phyloP scores from a whole-genome alignment of 2,797 vertebrate species.

The Tauraco hartlaubi region DNA sequence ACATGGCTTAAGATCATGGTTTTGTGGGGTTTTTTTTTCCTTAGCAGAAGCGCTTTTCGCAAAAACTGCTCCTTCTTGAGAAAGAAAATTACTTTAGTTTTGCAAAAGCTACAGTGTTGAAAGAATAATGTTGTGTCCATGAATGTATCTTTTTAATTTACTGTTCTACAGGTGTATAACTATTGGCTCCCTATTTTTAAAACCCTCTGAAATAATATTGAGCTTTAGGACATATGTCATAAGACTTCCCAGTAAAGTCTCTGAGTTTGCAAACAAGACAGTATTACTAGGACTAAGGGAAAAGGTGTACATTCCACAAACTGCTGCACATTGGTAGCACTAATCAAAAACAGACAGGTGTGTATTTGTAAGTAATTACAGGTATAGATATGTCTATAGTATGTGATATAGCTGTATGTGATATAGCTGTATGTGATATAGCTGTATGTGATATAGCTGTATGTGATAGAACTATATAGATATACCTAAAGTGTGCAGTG shows the following conservation, averaged over 20 bases:
- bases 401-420: no score
- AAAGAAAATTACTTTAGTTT: not conserved
- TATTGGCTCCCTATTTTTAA: not conserved
- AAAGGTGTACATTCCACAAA: rapidly evolving
- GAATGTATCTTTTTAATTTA: not conserved
- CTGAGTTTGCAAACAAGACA: not conserved
- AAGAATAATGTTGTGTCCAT: not conserved
- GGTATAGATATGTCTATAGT: rapidly evolving
- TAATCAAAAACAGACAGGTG: not conserved
- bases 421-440: rapidly evolving
- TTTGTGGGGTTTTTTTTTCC: not conserved
- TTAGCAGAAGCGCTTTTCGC: not conserved
- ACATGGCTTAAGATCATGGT: not conserved
- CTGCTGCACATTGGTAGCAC: not conserved
- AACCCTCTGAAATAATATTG: not conserved
- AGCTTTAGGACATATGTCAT: not conserved
- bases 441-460: rapidly evolving
- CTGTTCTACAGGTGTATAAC: not conserved
- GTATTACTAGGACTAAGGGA: not conserved
- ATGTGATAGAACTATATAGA: rapidly evolving
- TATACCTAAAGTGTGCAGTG: rapidly evolving
- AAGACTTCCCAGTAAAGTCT: not conserved
- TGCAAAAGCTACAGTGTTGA: not conserved
- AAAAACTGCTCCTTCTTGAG: not conserved
- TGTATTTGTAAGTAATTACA: not conserved